These are phyloP conservation scores for Rhopalosiphum padi DNA, from an alignment of 1,140 invertebrate species.

Conservation along the genomic window DNA sequence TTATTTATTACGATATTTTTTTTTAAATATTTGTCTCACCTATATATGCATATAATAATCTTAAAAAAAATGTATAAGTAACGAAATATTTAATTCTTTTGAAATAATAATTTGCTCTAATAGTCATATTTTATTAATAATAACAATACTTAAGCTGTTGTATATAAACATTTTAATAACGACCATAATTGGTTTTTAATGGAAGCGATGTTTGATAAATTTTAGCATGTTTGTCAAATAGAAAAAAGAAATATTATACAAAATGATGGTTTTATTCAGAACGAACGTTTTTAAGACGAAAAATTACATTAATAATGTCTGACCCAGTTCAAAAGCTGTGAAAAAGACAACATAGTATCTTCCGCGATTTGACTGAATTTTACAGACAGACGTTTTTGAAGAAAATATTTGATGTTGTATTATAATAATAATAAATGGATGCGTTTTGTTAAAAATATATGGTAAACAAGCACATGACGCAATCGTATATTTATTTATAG, in stretches of 20 bases:
- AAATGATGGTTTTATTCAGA: conserved; percentile 13
- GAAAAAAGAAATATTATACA: neutral
- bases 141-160: neutral
- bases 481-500: conserved; percentile 5
- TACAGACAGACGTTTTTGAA: conserved; percentile 7
- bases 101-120: neutral
- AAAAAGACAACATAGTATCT: neutral
- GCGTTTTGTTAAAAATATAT: neutral
- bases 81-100: neutral
- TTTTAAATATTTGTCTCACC: neutral
- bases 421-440: conserved; percentile 30
- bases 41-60: neutral
- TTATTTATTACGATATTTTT: neutral
- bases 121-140: conserved; percentile 11
- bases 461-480: neutral
- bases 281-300: conserved; percentile 23
- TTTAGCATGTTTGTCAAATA: neutral
- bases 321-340: conserved; percentile 18
- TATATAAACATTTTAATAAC: neutral
- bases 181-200: conserved; percentile 9
- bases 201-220: neutral
- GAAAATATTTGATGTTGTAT: conserved; percentile 12
- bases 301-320: conserved; percentile 38
- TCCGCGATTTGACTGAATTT: neutral
- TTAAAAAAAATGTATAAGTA: neutral